A percentile compares a stretch with the other conserved stretches of the same genome.
phyloP scores from a whole-genome alignment of 2,113 vertebrate species.

The Anolis sagrei region DNA sequence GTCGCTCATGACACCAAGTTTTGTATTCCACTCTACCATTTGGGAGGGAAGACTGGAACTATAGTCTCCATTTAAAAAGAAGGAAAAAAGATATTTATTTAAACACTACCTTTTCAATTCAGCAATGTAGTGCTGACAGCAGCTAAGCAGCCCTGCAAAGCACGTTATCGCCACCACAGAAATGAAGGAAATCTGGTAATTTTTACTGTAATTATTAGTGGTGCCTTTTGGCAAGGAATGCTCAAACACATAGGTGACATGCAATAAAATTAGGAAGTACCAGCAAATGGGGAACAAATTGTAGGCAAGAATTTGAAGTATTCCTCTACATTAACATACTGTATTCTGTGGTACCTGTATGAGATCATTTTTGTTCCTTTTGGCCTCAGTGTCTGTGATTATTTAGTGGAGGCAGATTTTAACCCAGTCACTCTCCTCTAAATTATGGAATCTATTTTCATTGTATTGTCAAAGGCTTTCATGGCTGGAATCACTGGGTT shows the following conservation, averaged over 20 bases:
- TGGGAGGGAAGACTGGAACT: neutral
- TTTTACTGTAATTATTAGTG: neutral
- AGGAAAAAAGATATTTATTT: neutral
- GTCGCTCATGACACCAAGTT: neutral
- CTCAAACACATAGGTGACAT: slow-evolving; percentile 22
- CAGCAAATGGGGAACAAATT: slow-evolving; percentile 34
- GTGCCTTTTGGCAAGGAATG: neutral
- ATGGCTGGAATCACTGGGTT: too few relatives aligned
- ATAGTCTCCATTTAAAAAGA: neutral
- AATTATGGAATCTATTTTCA: neutral
- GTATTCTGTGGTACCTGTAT: slow-evolving; percentile 36
- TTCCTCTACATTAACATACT: slow-evolving; percentile 43
- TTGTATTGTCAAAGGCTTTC: too few relatives aligned
- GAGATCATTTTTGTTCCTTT: slow-evolving; percentile 61
- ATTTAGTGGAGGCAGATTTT: slow-evolving; percentile 31
- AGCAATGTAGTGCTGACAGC: neutral
- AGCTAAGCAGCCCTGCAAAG: neutral
- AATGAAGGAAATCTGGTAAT: neutral
- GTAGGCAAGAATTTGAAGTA: slow-evolving; percentile 20
- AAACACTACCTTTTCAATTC: neutral
- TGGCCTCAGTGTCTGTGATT: slow-evolving; percentile 41
- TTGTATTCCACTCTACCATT: neutral
- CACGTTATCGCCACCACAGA: neutral
- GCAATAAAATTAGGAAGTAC: slow-evolving; percentile 12
- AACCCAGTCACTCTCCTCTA: neutral